Evolutionary conservation across 2,888 invertebrate genomes (phyloP).

Genomic region (Tineola bisselliella): DNA sequence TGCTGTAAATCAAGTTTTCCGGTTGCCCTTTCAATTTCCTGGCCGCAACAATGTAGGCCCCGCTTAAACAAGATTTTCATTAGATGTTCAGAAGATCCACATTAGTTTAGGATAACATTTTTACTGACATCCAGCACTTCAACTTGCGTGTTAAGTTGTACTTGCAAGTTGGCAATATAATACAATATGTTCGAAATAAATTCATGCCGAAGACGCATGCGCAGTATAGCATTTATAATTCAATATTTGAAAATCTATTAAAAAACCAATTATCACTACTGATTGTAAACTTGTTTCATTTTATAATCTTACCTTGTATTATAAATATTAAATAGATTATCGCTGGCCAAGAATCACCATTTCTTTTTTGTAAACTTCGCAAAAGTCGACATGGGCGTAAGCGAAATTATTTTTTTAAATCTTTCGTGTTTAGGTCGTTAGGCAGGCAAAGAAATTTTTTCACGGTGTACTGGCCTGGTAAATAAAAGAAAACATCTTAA

Average conservation of each 20-base stretch:
- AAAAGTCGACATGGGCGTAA: not conserved
- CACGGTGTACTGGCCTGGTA: conserved; percentile 25
- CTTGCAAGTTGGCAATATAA: not conserved
- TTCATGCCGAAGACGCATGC: not conserved
- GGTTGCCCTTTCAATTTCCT: conserved; percentile 57
- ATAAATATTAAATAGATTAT: not conserved
- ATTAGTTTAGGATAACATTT: conserved; percentile 31
- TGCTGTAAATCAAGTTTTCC: conserved; percentile 58
- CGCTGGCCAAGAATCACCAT: not conserved
- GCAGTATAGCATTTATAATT: not conserved
- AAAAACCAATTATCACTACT: too few species aligned
- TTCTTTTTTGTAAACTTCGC: not conserved
- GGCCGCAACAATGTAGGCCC: conserved; percentile 44
- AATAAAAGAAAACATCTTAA: conserved; percentile 26
- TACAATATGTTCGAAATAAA: not conserved
- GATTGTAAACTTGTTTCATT: too few species aligned
- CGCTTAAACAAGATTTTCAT: conserved; percentile 47
- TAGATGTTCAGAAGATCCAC: conserved; percentile 37
- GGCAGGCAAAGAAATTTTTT: conserved; percentile 25
- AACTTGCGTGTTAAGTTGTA: not conserved
- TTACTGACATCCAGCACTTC: conserved; percentile 21
- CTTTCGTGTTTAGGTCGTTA: conserved; percentile 22
- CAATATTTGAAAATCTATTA: too few species aligned
- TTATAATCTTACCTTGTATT: too few species aligned
- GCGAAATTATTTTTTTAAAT: conserved; percentile 11